phyloP scores from a whole-genome alignment of 2,888 invertebrate genomes.

The Pilophorus perplexus region DNA sequence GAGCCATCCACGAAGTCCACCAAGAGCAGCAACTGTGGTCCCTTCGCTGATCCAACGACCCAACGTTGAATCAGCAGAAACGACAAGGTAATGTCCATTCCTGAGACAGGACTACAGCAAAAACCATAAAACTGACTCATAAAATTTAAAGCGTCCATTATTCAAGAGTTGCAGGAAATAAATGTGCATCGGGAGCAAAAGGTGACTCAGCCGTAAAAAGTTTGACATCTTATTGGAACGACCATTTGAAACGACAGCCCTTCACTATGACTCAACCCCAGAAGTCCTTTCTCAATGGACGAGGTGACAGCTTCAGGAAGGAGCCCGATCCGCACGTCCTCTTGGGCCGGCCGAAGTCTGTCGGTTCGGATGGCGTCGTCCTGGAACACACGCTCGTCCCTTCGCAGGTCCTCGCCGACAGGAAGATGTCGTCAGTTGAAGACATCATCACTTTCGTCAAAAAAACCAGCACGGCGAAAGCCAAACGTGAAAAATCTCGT shows the following conservation, averaged over 20 bases:
- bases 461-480: neutral
- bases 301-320: no score
- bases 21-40: neutral
- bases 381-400: constrained; percentile 24
- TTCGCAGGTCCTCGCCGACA: neutral
- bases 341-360: neutral
- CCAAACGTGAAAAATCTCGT: no score
- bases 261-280: neutral
- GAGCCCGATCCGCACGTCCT: neutral
- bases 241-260: constrained; percentile 14
- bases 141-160: no score
- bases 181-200: no score
- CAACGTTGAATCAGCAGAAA: neutral
- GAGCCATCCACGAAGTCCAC: neutral
- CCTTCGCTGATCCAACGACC: neutral
- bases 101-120: no score
- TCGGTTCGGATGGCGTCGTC: constrained; percentile 11
- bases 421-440: constrained; percentile 2
- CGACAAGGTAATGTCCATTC: neutral
- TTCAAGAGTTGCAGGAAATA: no score
- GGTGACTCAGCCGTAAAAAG: constrained; percentile 23
- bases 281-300: no score
- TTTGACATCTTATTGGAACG: constrained; percentile 29
- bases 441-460: constrained; percentile 2
- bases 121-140: no score